Conservation (phyloP, 2,113 vertebrate species). For the human region GRCh38 chr4:113863501-113864000, state of each 20-base stretch:
- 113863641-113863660: background rate
- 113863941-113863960: background rate
- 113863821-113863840: background rate
- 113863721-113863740: background rate
- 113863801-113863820: background rate
- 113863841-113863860: background rate
- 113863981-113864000: background rate
- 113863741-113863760: background rate
- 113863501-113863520: background rate
- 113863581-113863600: background rate
- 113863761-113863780: background rate
- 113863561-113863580: background rate
- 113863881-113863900: background rate
- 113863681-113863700: background rate
- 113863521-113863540: background rate
- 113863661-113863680: background rate
- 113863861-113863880: background rate
- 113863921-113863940: background rate
- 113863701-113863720: background rate
- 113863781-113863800: background rate
- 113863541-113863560: background rate
- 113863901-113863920: background rate
- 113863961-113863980: background rate
- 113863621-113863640: background rate
- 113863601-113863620: background rate